These are phyloP conservation scores for Trinorchestia longiramus DNA, from an alignment of 1,140 invertebrate species.

Conservation along the genomic window DNA sequence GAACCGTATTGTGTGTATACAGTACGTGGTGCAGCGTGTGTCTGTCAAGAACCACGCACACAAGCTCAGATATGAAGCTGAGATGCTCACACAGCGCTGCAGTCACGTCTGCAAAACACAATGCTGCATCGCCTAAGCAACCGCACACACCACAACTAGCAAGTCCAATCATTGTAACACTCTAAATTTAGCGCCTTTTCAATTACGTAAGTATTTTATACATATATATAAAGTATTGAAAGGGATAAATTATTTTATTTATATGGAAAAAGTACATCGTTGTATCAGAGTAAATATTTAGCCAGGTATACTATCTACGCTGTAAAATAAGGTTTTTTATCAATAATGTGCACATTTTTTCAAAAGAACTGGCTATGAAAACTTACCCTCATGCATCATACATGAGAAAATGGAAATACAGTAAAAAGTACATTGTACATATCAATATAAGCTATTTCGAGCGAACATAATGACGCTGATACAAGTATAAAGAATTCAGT, in stretches of 20 bases:
- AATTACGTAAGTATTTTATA: background rate
- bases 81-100: background rate
- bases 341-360: background rate
- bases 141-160: background rate
- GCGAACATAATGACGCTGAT: background rate
- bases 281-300: background rate
- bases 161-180: background rate
- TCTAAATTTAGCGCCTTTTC: background rate
- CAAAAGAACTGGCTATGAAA: background rate
- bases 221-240: background rate
- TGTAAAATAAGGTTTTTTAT: background rate
- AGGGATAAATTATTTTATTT: background rate
- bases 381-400: background rate
- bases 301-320: background rate
- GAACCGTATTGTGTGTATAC: background rate
- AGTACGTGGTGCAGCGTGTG: background rate
- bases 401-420: background rate
- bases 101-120: conserved; percentile 28
- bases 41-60: background rate
- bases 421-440: background rate
- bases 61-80: background rate
- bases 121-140: background rate
- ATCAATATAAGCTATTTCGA: background rate
- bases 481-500: background rate
- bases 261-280: background rate